Evolutionary conservation across 2,797 vertebrate species (phyloP).

Genomic region (Sebastes vulpes): DNA sequence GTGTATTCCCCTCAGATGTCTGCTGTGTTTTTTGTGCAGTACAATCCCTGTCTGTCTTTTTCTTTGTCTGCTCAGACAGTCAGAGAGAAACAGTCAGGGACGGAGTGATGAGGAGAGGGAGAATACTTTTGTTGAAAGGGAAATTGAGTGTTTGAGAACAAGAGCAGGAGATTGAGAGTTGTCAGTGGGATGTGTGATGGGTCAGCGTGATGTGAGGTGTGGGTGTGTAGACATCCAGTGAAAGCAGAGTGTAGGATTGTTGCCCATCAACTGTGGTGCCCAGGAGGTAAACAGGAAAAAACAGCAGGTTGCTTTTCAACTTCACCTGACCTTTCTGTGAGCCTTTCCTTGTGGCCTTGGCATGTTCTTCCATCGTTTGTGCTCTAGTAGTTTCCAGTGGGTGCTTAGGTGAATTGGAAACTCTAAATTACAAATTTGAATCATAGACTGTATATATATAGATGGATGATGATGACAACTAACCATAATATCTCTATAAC

Average conservation of each 20-base stretch:
- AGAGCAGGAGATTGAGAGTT: conserved; percentile 10
- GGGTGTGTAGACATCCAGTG: conserved; percentile 7
- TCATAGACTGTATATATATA: background rate
- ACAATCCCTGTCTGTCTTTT: conserved; percentile 2
- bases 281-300: conserved; percentile 24
- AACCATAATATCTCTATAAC: too few species aligned
- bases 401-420: background rate
- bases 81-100: background rate
- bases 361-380: background rate
- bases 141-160: background rate
- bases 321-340: conserved; percentile 8
- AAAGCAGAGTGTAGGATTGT: conserved; percentile 22
- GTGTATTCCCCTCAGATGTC: background rate
- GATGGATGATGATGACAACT: too few species aligned
- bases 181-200: conserved; percentile 3
- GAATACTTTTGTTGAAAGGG: background rate
- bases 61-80: conserved; percentile 9
- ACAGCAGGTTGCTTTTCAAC: conserved; percentile 21
- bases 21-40: background rate
- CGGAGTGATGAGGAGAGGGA: background rate
- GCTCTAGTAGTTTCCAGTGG: background rate
- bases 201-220: conserved; percentile 10
- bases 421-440: background rate
- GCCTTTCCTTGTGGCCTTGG: background rate
- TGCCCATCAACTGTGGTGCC: background rate